These are phyloP conservation scores for Caranx ignobilis DNA, from an alignment of 2,113 vertebrate species.

Conservation along the genomic window DNA sequence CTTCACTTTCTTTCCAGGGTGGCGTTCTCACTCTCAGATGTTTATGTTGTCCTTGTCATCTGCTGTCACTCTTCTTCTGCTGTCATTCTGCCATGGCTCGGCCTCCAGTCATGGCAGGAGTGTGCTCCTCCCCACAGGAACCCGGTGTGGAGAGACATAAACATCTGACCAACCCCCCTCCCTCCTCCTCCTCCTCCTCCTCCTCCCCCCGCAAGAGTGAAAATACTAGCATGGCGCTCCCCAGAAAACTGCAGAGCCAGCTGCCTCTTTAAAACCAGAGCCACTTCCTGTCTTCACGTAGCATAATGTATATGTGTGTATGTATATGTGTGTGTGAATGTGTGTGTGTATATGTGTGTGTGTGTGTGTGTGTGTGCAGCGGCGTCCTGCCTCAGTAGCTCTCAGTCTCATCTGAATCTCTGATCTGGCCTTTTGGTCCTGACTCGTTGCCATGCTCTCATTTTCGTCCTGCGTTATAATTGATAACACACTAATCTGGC, in stretches of 20 bases:
- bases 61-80: constrained; percentile 63
- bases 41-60: constrained; percentile 65
- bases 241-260: constrained; percentile 27
- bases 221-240: constrained; percentile 69
- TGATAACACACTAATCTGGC: constrained; percentile 69
- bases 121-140: constrained; percentile 57
- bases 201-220: constrained; percentile 48
- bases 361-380: too few relatives aligned
- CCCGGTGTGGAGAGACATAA: constrained; percentile 68
- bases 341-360: too few relatives aligned
- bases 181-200: too few relatives aligned
- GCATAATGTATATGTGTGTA: constrained; percentile 7
- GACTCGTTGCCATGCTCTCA: constrained; percentile 67
- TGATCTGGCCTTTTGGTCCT: constrained; percentile 41
- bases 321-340: too few relatives aligned
- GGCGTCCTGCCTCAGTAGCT: too few relatives aligned
- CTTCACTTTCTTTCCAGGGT: constrained; percentile 74
- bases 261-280: background rate
- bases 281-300: constrained; percentile 8
- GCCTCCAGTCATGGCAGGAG: constrained; percentile 59
- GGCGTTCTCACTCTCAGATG: constrained; percentile 76
- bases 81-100: constrained; percentile 65
- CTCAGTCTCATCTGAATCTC: constrained; percentile 23
- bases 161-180: constrained; percentile 66
- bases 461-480: constrained; percentile 65